Conservation (phyloP, 2,113 vertebrate species). For the Gracilinanus agilis region DNA sequence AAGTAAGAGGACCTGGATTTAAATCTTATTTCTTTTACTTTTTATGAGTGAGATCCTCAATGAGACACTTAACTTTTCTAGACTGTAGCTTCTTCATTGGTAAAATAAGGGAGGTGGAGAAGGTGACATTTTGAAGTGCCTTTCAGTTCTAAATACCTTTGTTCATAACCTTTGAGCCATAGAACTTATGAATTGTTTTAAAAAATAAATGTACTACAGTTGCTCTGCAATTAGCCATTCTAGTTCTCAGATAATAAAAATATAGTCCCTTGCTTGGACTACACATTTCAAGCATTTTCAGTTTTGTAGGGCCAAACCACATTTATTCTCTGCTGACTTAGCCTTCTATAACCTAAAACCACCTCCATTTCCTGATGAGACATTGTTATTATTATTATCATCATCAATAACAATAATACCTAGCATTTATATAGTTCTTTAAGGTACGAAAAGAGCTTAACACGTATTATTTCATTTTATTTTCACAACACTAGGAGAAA, state of each 20-base stretch:
- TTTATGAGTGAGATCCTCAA: not conserved
- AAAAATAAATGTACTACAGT: not conserved
- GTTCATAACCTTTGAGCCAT: not conserved
- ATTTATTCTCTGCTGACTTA: not conserved
- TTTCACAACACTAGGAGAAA: not conserved
- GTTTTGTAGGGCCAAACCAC: not conserved
- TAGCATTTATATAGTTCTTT: not conserved
- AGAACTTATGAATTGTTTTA: not conserved
- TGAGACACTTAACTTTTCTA: not conserved
- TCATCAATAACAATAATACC: not conserved
- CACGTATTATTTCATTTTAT: not conserved
- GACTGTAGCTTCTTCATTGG: not conserved
- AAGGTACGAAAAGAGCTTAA: not conserved
- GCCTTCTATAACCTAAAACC: not conserved
- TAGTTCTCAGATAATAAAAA: not conserved
- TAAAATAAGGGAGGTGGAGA: not conserved
- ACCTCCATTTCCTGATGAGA: not conserved
- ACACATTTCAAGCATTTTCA: not conserved
- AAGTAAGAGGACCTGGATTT: not conserved
- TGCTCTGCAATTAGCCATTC: not conserved
- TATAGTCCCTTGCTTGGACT: not conserved
- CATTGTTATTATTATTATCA: not conserved
- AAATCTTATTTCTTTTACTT: not conserved
- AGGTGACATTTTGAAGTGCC: not conserved
- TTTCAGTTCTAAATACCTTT: not conserved